Evolutionary conservation across 2,113 vertebrate genomes (phyloP), one percentile per base, ranked within the genome.

Genomic region (Pontoporia blainvillei): DNA sequence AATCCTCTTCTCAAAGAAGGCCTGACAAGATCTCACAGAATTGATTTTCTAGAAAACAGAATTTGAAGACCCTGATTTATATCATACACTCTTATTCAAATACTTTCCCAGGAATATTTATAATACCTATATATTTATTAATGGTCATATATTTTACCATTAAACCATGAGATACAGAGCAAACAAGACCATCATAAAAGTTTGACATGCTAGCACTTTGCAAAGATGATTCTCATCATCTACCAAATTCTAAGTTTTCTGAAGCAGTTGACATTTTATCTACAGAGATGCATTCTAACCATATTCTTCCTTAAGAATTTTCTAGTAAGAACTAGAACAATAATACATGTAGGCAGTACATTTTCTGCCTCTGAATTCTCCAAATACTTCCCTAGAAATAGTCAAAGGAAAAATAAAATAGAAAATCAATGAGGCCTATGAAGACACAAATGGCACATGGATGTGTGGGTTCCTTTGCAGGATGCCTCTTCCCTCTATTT

Each of bases 271-370:
- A 52, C 31, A 82, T 73, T 87, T 86, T 61, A 76, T 66, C 14
- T 94, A n/a, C 64, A 79, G 34, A 86, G 18, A 93, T 61, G 89
- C 81, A 93, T 90, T 21, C 20, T 46, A 97, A 97, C 18, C 31
- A 34, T 49, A 57, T 9, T 64, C 31, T 82, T 87, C 36, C 46
- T 76, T 72, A 88, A 91, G 66, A 88, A 7, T 73, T 76, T 84
- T 14, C 39, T 75, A 46, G 71, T n/a, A 64, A 90, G 66, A 78
- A 17, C 39, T 66, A 21, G 14, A 92, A 91, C 18, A 17, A 1
- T 2, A 86, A 59, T 39, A 11, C 1, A 13, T 88, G 31, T 57
- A 59, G 9, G 27, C 8, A n/a, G 27, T 61, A 1, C 12, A 54
- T 23, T 89, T 96, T 69, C 52, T 7, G 46, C 1, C 27, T 57